These are phyloP conservation scores for Rotaria socialis DNA, from an alignment of 2,888 invertebrate genomes.

Conservation along the genomic window DNA sequence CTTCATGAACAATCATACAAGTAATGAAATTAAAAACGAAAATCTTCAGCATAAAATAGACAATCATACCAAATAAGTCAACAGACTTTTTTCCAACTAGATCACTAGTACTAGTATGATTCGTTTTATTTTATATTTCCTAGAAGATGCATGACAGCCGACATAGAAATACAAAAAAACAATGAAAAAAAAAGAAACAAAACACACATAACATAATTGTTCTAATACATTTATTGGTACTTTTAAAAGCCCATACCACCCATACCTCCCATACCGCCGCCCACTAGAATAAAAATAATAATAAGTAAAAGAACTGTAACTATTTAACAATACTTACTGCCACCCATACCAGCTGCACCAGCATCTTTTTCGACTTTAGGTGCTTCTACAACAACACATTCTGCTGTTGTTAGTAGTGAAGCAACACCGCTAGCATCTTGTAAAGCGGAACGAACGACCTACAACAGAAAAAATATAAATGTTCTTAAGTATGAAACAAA, in stretches of 20 bases:
- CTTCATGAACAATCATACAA: no score
- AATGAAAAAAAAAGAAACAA: neutral
- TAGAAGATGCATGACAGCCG: slow-evolving; percentile 23
- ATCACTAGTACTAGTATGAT: neutral
- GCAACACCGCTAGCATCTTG: slow-evolving; percentile 91
- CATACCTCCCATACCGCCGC: slow-evolving; percentile 67
- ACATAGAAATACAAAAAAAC: slow-evolving; percentile 14
- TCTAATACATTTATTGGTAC: neutral
- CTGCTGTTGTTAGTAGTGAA: slow-evolving; percentile 85
- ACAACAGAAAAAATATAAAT: slow-evolving; percentile 48
- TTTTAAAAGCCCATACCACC: slow-evolving; percentile 50
- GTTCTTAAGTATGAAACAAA: neutral
- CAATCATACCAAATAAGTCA: no score
- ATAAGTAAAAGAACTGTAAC: no score
- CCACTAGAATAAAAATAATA: slow-evolving; percentile 53
- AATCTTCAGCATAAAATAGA: no score
- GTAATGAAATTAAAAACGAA: no score
- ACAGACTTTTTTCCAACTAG: no score
- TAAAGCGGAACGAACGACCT: slow-evolving; percentile 82
- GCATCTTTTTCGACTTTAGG: slow-evolving; percentile 74
- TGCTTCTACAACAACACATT: slow-evolving; percentile 88
- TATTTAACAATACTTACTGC: slow-evolving; percentile 55
- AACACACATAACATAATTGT: neutral
- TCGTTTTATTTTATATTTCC: slow-evolving; percentile 29
- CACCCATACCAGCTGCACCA: slow-evolving; percentile 61